Percentiles rank a stretch among this genome's conserved stretches.
These are phyloP conservation scores for Synanthedon myopaeformis DNA, from an alignment of 2,888 invertebrate species.

Conservation along the genomic window DNA sequence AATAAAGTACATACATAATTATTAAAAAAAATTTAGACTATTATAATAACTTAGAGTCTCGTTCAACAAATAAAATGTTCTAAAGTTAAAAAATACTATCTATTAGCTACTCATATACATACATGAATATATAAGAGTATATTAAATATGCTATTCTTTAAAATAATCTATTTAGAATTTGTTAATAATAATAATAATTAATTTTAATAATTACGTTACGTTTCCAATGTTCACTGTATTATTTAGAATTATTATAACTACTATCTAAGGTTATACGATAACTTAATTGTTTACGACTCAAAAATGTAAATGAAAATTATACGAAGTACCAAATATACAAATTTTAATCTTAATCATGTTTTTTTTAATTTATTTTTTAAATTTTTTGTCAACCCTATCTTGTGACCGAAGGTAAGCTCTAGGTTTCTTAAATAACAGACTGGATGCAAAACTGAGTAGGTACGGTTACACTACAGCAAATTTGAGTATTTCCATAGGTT, in stretches of 20 bases:
- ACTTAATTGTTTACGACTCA: conserved; percentile 62
- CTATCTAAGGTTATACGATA: conserved; percentile 55
- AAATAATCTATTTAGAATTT: conserved; percentile 51
- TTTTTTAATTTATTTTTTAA: not conserved
- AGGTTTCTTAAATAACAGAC: no score
- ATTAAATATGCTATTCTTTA: conserved; percentile 4
- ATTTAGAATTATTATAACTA: conserved; percentile 28
- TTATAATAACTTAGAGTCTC: conserved; percentile 47
- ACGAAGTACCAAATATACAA: conserved; percentile 71
- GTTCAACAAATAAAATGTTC: conserved; percentile 66
- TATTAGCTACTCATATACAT: conserved; percentile 18
- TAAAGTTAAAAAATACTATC: conserved; percentile 45
- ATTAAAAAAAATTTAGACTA: conserved; percentile 36
- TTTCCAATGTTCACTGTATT: conserved; percentile 54
- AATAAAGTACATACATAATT: conserved; percentile 17
- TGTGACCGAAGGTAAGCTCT: no score
- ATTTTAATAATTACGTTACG: conserved; percentile 49
- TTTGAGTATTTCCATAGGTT: no score
- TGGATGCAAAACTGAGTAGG: no score
- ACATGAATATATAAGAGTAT: no score
- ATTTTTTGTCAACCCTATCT: no score
- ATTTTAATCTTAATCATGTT: conserved; percentile 53
- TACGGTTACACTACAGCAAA: no score
- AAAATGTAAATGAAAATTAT: conserved; percentile 65
- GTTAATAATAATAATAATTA: conserved; percentile 39